These are phyloP conservation scores for Erannis defoliaria DNA, from an alignment of 2,888 invertebrate species.

Conservation along the genomic window DNA sequence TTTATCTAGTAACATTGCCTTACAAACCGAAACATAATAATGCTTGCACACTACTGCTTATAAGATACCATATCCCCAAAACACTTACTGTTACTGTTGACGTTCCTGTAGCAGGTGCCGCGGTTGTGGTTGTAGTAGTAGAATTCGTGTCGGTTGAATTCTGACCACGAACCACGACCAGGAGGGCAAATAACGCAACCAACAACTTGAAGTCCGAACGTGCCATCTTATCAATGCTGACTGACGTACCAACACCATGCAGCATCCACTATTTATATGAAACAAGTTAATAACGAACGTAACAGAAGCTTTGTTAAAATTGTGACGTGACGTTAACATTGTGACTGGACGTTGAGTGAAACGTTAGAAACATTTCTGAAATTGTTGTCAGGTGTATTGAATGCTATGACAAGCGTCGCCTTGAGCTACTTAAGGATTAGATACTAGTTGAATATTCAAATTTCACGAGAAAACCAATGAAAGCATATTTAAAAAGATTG, in stretches of 20 bases:
- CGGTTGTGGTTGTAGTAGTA: constrained; percentile 24
- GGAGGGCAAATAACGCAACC: constrained; percentile 46
- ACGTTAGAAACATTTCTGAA: constrained; percentile 32
- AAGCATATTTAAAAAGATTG: constrained; percentile 27
- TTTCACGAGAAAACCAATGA: background rate
- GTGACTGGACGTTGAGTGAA: constrained; percentile 28
- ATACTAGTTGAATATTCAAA: constrained; percentile 12
- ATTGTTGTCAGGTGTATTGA: constrained; percentile 47
- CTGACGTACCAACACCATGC: constrained; percentile 29
- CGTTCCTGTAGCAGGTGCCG: constrained; percentile 12
- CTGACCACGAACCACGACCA: constrained; percentile 49
- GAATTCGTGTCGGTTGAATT: constrained; percentile 39
- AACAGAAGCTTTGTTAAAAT: constrained; percentile 36
- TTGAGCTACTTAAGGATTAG: constrained; percentile 36
- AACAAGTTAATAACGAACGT: constrained; percentile 30
- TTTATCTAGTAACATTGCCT: no score
- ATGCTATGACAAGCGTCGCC: constrained; percentile 36
- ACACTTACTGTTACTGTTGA: constrained; percentile 13
- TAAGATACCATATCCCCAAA: background rate
- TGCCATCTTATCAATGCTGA: constrained; percentile 49
- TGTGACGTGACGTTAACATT: constrained; percentile 29
- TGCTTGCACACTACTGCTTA: no score
- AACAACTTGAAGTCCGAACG: constrained; percentile 49
- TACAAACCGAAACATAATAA: no score
- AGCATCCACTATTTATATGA: constrained; percentile 40